A percentile compares a stretch with the other conserved stretches of the same genome.
These are phyloP conservation scores for Trissolcus brochymenae DNA, from an alignment of 2,888 invertebrate genomes.

Conservation along the genomic window DNA sequence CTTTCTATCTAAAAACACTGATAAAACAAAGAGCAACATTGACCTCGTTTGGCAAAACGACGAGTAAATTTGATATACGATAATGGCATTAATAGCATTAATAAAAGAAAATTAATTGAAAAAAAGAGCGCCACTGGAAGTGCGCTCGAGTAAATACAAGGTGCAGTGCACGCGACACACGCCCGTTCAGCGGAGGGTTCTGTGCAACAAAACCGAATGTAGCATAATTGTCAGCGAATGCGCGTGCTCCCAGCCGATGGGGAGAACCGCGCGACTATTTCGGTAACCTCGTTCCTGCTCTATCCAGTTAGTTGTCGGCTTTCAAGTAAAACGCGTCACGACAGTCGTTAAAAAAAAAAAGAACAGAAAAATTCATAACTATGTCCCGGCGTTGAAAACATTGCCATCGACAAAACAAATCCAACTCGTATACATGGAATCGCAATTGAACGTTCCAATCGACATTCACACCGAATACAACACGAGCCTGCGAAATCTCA, in stretches of 20 bases:
- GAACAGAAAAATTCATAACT: constrained; percentile 4
- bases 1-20: too few relatives aligned
- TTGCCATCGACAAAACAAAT: constrained; percentile 17
- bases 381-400: not conserved
- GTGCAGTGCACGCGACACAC: constrained; percentile 36
- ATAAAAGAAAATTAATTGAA: too few relatives aligned
- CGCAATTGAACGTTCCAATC: constrained; percentile 65
- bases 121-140: too few relatives aligned
- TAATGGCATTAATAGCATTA: too few relatives aligned
- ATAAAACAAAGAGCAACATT: too few relatives aligned
- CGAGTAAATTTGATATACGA: too few relatives aligned
- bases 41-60: too few relatives aligned
- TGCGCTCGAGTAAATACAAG: too few relatives aligned
- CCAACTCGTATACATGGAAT: constrained; percentile 69
- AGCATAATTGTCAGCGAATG: constrained; percentile 53
- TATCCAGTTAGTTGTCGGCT: constrained; percentile 71
- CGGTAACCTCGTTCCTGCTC: constrained; percentile 52
- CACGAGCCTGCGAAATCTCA: constrained; percentile 67
- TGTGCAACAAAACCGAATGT: constrained; percentile 27
- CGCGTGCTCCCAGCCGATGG: constrained; percentile 57
- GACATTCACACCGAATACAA: constrained; percentile 67
- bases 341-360: constrained; percentile 11
- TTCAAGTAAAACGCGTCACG: constrained; percentile 63
- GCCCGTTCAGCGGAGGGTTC: constrained; percentile 32
- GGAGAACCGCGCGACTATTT: constrained; percentile 52